Percentiles rank a stretch among this genome's conserved stretches.
These are phyloP conservation scores for Aphidius ervi DNA, from an alignment of 1,140 invertebrate species.

Conservation along the genomic window DNA sequence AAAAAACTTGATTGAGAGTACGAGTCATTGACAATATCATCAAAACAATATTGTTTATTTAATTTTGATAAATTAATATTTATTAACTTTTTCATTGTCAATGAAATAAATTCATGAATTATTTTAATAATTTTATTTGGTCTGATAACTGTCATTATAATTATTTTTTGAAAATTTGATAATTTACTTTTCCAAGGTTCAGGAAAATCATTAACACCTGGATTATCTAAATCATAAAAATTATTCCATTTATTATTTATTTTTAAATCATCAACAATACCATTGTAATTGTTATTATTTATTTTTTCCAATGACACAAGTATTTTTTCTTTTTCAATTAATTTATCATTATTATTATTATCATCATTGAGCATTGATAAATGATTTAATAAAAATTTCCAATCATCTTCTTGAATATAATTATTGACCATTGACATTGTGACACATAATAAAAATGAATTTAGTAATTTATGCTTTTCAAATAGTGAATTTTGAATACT, in stretches of 20 bases:
- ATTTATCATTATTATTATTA: conserved; percentile 46
- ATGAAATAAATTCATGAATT: conserved; percentile 25
- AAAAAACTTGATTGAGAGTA: conserved; percentile 61
- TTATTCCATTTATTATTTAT: conserved; percentile 62
- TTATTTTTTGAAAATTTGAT: conserved; percentile 72
- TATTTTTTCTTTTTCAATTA: conserved; percentile 33
- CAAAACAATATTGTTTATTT: background rate
- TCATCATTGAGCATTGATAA: conserved; percentile 32
- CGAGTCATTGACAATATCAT: conserved; percentile 55
- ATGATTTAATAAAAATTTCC: conserved; percentile 59
- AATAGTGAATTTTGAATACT: conserved; percentile 67
- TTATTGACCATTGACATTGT: conserved; percentile 46
- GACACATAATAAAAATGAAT: conserved; percentile 64
- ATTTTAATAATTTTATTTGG: conserved; percentile 71
- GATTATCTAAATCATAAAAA: conserved; percentile 68
- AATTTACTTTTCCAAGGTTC: conserved; percentile 64
- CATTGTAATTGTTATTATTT: background rate
- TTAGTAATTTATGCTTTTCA: conserved; percentile 68
- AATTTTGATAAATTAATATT: too few species aligned
- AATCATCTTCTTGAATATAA: conserved; percentile 56
- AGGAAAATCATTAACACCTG: conserved; percentile 60
- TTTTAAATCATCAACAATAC: conserved; percentile 1
- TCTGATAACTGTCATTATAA: conserved; percentile 74
- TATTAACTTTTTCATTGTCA: conserved; percentile 2
- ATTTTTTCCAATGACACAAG: conserved; percentile 6